Evolutionary conservation across 2,797 vertebrate species (phyloP).

Genomic region (Pampus argenteus): DNA sequence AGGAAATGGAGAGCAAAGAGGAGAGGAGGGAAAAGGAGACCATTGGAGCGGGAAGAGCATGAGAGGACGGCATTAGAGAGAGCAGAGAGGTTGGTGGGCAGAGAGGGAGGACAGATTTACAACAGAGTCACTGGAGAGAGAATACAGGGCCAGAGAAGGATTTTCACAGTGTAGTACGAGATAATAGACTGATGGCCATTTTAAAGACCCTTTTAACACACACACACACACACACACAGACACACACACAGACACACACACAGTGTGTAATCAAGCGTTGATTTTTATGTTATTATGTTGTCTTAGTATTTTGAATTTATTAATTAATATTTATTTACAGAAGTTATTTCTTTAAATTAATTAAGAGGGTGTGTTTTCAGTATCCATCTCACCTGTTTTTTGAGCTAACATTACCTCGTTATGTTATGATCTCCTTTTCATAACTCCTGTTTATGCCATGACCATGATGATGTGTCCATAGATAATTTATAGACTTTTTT

Average conservation of each 20-base stretch:
- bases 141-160: slow-evolving; percentile 49
- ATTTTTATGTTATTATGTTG: neutral
- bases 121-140: slow-evolving; percentile 52
- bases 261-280: neutral
- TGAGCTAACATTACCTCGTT: neutral
- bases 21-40: slow-evolving; percentile 66
- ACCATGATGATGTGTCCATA: too few species aligned
- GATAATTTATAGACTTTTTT: neutral
- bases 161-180: slow-evolving; percentile 31
- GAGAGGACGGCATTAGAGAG: slow-evolving; percentile 67
- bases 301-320: neutral
- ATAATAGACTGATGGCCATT: slow-evolving; percentile 28
- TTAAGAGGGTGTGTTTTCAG: neutral
- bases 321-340: neutral
- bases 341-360: too few species aligned
- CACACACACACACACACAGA: slow-evolving; percentile 14
- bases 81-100: slow-evolving; percentile 49
- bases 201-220: slow-evolving; percentile 16
- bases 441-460: neutral
- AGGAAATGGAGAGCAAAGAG: slow-evolving; percentile 68
- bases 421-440: too few species aligned
- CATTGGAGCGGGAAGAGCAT: slow-evolving; percentile 71
- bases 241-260: slow-evolving; percentile 15
- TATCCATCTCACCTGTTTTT: neutral
- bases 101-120: slow-evolving; percentile 38